Evolutionary conservation across 1,140 invertebrate species (phyloP).

Genomic region (Philopotamus ludificatus): DNA sequence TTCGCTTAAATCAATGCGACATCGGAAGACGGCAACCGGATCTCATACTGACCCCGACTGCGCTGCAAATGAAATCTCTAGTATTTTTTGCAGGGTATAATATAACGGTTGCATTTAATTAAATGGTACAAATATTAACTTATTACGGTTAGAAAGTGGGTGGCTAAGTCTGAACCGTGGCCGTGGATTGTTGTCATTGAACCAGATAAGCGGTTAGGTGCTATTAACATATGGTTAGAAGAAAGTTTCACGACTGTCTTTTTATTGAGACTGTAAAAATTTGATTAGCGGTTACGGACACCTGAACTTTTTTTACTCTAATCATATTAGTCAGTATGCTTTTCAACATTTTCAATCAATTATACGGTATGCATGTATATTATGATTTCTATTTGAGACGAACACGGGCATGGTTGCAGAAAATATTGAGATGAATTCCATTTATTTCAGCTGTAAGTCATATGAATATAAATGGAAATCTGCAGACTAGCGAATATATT

Average conservation of each 20-base stretch:
- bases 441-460: too few relatives aligned
- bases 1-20: conserved; percentile 5
- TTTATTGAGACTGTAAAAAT: neutral
- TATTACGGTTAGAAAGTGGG: conserved; percentile 17
- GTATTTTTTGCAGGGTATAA: neutral
- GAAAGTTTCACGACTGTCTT: conserved; percentile 13
- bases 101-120: neutral
- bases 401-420: too few relatives aligned
- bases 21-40: neutral
- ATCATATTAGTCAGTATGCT: too few relatives aligned
- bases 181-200: neutral
- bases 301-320: too few relatives aligned
- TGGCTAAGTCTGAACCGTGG: neutral
- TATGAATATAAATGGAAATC: too few relatives aligned
- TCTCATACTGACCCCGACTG: too few relatives aligned
- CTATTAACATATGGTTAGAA: conserved; percentile 6
- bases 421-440: too few relatives aligned
- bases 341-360: too few relatives aligned
- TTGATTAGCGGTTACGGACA: conserved; percentile 13
- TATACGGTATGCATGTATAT: too few relatives aligned
- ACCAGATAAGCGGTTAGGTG: neutral
- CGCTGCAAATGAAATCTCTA: too few relatives aligned
- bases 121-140: conserved; percentile 9
- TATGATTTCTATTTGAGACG: too few relatives aligned
- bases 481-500: too few relatives aligned